phyloP scores from a whole-genome alignment of 2,113 vertebrate genomes.

The Rynchops niger region DNA sequence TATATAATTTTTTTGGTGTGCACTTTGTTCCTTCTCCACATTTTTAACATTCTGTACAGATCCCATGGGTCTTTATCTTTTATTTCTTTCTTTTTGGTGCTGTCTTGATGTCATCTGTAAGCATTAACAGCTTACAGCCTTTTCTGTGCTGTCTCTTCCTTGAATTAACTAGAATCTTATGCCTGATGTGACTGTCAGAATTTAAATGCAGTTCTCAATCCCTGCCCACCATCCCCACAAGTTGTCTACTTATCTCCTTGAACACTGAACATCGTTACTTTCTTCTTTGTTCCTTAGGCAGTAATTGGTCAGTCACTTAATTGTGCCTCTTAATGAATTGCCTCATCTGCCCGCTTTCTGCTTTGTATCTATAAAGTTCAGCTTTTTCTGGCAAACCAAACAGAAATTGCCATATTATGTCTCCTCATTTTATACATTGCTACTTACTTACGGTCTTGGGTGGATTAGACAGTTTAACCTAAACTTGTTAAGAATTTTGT shows the following conservation, averaged over 20 bases:
- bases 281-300: not conserved
- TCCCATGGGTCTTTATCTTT: not conserved
- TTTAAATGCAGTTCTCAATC: not conserved
- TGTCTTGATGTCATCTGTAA: not conserved
- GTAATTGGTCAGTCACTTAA: not conserved
- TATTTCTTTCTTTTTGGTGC: not conserved
- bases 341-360: not conserved
- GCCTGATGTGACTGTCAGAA: not conserved
- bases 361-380: not conserved
- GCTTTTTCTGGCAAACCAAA: not conserved
- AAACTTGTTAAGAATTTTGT: not conserved
- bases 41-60: not conserved
- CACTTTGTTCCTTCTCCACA: not conserved
- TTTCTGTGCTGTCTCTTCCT: not conserved
- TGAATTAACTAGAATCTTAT: not conserved
- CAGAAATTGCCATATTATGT: not conserved
- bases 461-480: not conserved
- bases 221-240: not conserved
- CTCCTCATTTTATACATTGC: not conserved
- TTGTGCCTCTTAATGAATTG: not conserved
- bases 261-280: not conserved
- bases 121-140: not conserved
- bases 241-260: not conserved
- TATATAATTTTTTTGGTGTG: not conserved
- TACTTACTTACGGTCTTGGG: not conserved